Evolutionary conservation across 2,888 invertebrate species (phyloP), one percentile per base, ranked within the genome.

Genomic region (Mystacides longicornis): DNA sequence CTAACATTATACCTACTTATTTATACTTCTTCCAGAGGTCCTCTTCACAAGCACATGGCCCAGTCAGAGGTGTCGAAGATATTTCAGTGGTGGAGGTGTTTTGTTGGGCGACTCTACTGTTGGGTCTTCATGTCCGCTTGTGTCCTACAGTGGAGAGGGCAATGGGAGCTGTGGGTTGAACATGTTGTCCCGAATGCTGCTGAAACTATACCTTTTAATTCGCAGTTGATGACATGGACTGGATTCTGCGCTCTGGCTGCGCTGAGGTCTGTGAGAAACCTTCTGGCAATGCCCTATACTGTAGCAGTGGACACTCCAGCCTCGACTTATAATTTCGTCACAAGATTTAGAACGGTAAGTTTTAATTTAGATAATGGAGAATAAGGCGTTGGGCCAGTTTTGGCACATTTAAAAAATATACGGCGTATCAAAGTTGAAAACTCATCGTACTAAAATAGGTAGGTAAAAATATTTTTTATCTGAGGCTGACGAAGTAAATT

Each of bases 271-370:
- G 65, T 79, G 0, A 69, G 77, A 51, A 83, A 82, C 64, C 64
- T 81, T 14, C 68, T 80, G 23, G 78, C 81, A 0, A 68, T 80
- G 1, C 85, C 85, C 0, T 79, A 79, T 63, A 72, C 80, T 64
- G 68, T 84, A 14, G 69, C 74, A 62, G 73, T 81, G 1, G 86
- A 86, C 62, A 74, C 73, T 5, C 78, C 80, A 56, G 75, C 74
- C 37, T 69, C 74, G 45, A 80, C 80, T 2, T 85, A 84, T 64
- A 68, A 73, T 48, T 82, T 83, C 65, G 73, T 80, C 7, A 84
- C 83, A 1, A 73, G 81, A 63, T 83, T 74, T 62, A 70, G 70
- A 51, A 69, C 66, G 2, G 79, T 80, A 64, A 74, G 22, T 3
- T 45, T n/a, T 37, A 37, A 37, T 7, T 7, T 27, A 27, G 5